phyloP scores from a whole-genome alignment of 2,888 invertebrate species.

The Callimorpha dominula region DNA sequence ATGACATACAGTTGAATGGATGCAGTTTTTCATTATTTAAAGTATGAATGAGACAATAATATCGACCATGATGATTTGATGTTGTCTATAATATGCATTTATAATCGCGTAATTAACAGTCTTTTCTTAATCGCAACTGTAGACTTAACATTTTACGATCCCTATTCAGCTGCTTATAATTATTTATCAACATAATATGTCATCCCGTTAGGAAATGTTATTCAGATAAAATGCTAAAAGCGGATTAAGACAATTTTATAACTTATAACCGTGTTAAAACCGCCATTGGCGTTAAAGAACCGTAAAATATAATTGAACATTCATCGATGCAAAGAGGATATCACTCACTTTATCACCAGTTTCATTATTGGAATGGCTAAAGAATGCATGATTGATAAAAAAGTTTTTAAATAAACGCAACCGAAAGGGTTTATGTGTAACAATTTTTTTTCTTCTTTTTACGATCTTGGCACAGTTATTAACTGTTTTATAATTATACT shows the following conservation, averaged over 20 bases:
- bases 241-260: conserved; percentile 43
- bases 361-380: conserved; percentile 21
- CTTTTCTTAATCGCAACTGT: conserved; percentile 15
- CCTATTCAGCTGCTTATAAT: conserved; percentile 1
- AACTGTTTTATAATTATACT: neutral
- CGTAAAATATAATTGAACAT: conserved; percentile 36
- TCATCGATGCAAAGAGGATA: conserved; percentile 19
- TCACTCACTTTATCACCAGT: conserved; percentile 22
- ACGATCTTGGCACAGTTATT: conserved; percentile 1
- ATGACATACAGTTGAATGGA: neutral
- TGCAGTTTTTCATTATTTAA: neutral
- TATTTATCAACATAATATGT: conserved; percentile 15
- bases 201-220: conserved; percentile 43
- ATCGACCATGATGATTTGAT: neutral
- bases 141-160: conserved; percentile 29
- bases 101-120: conserved; percentile 6
- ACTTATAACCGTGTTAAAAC: conserved; percentile 32
- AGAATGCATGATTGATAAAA: neutral
- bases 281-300: conserved; percentile 33
- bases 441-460: neutral
- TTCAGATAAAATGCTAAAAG: conserved; percentile 40
- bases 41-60: neutral
- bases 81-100: neutral
- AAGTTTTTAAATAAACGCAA: neutral
- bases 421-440: conserved; percentile 1